phyloP scores from a whole-genome alignment of 2,113 vertebrate species.

The Synodontis membranacea region DNA sequence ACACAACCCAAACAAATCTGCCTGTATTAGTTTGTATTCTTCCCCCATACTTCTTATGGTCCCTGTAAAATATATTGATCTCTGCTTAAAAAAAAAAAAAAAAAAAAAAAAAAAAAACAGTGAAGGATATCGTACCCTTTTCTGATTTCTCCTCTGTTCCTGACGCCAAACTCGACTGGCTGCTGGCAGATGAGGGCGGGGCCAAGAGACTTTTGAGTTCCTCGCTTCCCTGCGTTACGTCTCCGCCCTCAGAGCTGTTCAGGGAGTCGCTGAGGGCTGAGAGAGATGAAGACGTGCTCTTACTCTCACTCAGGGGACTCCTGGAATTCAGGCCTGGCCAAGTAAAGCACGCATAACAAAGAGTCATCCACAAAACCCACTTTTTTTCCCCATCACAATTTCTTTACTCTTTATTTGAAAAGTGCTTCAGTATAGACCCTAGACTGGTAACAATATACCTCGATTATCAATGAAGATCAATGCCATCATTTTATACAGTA shows the following conservation, averaged over 20 bases:
- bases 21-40: not conserved
- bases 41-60: not conserved
- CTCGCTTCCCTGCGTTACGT: slow-evolving; percentile 83
- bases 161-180: slow-evolving; percentile 84
- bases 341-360: not conserved
- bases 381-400: not conserved
- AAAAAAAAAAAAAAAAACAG: not conserved
- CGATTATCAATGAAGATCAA: not conserved
- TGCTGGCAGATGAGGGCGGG: slow-evolving; percentile 86
- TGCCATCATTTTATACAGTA: not conserved
- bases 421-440: not conserved
- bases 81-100: too few relatives aligned
- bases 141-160: slow-evolving; percentile 91
- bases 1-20: not conserved
- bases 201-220: slow-evolving; percentile 86
- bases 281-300: slow-evolving; percentile 90
- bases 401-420: not conserved
- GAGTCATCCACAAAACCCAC: not conserved
- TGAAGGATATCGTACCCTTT: slow-evolving; percentile 80
- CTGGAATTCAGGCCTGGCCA: slow-evolving; percentile 77
- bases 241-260: slow-evolving; percentile 91
- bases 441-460: not conserved
- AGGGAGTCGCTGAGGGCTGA: slow-evolving; percentile 95
- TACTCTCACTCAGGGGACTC: slow-evolving; percentile 86
- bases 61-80: not conserved